Evolutionary conservation across 2,797 vertebrate species (phyloP), one percentile per base, ranked within the genome.

Genomic region (Podarcis siculus): DNA sequence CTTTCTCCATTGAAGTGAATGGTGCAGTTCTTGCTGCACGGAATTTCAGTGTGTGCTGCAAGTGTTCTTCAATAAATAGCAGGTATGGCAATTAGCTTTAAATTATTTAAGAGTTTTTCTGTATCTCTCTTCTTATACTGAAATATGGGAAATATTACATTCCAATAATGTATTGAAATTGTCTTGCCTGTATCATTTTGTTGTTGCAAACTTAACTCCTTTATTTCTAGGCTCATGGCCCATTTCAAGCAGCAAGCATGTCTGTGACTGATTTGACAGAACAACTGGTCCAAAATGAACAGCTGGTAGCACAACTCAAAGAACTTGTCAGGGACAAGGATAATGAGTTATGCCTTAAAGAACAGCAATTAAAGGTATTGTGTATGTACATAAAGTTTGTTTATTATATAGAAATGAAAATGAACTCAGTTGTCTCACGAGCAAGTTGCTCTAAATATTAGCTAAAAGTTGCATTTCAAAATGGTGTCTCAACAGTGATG

Each of bases 321-420:
- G 98, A 98, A 91, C 93, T 98, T 87, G 97, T 99, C 95, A 94
- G 97, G 72, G 98, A 98, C 92, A 98, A 98, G 90, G 98, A 99
- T 86, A 95, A 96, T 30, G 93, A 96, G 3, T 97, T 99, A 19
- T 90, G 64, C 23, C 90, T 93, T 87, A 98, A 98, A 96, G 98
- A 98, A 17, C 97, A 98, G 9, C 97, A 98, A 81, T 94, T 98
- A 1, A 98, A 98, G 98, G 98, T 98, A 93, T 91, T 3, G 1
- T 79, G 79, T 0, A 0, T 42, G 30, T 35, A 55, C 21, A 55
- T 4, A n/a, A 87, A 12, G n/a, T 30, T 37, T 30, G 8, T 0
- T 42, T 32, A 42, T 6, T 1, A 45, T 32, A 23, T 55, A 27
- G 6, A 30, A n/a, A 77, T 64, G 10, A 79, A 73, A 83, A 15